Base-by-base conservation (phyloP, 1,140 invertebrate species). In the Zaprionus inermis region DNA sequence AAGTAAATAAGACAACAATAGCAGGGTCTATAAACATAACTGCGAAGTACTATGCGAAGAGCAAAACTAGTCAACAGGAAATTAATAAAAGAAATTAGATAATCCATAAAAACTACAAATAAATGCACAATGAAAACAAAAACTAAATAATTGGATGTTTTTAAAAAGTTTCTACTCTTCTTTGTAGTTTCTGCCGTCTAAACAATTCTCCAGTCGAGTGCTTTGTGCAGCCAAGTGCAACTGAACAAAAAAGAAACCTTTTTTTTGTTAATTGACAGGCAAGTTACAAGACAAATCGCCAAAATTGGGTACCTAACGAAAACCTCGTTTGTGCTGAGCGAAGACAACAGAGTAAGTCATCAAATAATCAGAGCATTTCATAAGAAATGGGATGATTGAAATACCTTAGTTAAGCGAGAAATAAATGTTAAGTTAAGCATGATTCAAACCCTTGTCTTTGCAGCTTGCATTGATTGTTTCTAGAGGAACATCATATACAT, bases 221-320 rank as follows among this genome's bases (percentile, higher is more conserved):
- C 20, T 76, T 32, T 81, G 67, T 60, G 63, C 73, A 80, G 18
- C 16, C 56, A 63, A 63, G 49, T 55, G 65, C 52, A 70, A 75
- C 59, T 30, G 16, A 49, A 49, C 55, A 18, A 76, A 24, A 24
- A 32, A 24, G 59, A 34, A 76, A 49, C 44, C 49, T 67, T 32
- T 44, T 49, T 57, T 30, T 66, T 54, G 30, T 58, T 60, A 67
- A 78, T 32, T 64, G 34, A 30, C 46, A 54, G 56, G 41, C 61
- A 63, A 68, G 67, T 69, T 78, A 55, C 63, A 83, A 77, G 64
- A 66, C 69, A 81, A 78, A 65, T 77, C 84, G 89, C 72, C 90
- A 91, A 91, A 91, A 91, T 91, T 91, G 90, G 90, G 88, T 91
- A 91, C 76, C 76, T 91, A 86, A 91, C 90, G 76, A 91, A 91